These are phyloP conservation scores for Rhagophthalmus giganteus DNA, from an alignment of 2,888 invertebrate species.

Conservation along the genomic window DNA sequence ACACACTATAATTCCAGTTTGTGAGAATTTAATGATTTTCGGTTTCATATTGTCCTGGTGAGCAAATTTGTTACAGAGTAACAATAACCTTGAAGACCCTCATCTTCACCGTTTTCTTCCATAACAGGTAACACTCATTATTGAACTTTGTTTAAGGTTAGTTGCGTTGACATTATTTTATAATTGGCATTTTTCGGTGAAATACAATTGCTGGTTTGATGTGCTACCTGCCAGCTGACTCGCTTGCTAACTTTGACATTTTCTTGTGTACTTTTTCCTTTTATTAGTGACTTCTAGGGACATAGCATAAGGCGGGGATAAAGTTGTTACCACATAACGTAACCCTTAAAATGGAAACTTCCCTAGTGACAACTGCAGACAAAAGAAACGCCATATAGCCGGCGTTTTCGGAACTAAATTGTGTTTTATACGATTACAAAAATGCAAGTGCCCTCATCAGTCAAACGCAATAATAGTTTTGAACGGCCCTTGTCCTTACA, in stretches of 20 bases:
- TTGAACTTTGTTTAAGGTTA: background rate
- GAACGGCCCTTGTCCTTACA: too few species aligned
- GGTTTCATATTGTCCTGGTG: constrained; percentile 48
- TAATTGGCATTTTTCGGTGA: background rate
- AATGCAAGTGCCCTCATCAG: too few species aligned
- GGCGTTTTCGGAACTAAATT: too few species aligned
- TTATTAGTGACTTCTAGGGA: background rate
- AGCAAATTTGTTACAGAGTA: constrained; percentile 35
- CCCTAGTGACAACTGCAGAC: too few species aligned
- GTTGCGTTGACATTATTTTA: too few species aligned
- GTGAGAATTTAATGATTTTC: constrained; percentile 48
- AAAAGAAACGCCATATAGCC: too few species aligned
- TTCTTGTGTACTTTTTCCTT: background rate
- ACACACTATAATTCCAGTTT: constrained; percentile 51
- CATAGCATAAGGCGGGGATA: background rate
- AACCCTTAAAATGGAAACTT: too few species aligned
- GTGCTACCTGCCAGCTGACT: constrained; percentile 6
- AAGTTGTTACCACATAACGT: too few species aligned
- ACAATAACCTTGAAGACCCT: constrained; percentile 33
- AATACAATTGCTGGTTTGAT: background rate
- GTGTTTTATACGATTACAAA: too few species aligned
- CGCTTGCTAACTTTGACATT: constrained; percentile 3
- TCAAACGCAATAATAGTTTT: too few species aligned
- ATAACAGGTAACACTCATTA: constrained; percentile 16
- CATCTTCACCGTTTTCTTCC: constrained; percentile 32